A percentile compares a stretch with the other conserved stretches of the same genome.
Evolutionary conservation across 2,113 vertebrate genomes (phyloP).

Genomic region (Oxyura jamaicensis): DNA sequence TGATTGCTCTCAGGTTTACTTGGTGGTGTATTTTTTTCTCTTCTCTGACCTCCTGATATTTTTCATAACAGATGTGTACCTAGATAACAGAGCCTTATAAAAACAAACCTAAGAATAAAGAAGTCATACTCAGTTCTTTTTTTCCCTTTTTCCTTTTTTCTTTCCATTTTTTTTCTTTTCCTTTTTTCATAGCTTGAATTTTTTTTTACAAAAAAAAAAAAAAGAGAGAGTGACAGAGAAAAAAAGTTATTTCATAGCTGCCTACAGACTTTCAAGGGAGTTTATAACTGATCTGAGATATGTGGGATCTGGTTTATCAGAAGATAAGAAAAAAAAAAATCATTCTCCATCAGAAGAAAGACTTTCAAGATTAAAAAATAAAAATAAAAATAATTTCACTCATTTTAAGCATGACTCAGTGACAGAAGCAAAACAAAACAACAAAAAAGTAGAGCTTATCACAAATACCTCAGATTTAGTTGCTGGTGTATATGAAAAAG

Average conservation of each 20-base stretch:
- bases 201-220: background rate
- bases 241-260: background rate
- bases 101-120: background rate
- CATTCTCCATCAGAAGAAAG: background rate
- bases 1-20: background rate
- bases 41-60: background rate
- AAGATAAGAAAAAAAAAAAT: background rate
- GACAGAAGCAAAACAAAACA: background rate
- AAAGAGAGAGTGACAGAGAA: background rate
- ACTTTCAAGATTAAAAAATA: background rate
- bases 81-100: background rate
- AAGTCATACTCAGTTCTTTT: background rate
- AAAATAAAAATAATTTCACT: slow-evolving; percentile 46
- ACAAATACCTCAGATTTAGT: background rate
- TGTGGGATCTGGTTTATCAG: background rate
- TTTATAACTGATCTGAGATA: background rate
- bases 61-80: background rate
- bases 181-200: background rate
- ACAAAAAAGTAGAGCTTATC: background rate
- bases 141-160: background rate
- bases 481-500: background rate
- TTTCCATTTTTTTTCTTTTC: background rate
- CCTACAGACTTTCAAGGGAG: background rate
- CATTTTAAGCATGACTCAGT: slow-evolving; percentile 5
- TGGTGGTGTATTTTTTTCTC: background rate